Conservation (phyloP, 2,888 invertebrate genomes). For the Parnassius mnemosyne region DNA sequence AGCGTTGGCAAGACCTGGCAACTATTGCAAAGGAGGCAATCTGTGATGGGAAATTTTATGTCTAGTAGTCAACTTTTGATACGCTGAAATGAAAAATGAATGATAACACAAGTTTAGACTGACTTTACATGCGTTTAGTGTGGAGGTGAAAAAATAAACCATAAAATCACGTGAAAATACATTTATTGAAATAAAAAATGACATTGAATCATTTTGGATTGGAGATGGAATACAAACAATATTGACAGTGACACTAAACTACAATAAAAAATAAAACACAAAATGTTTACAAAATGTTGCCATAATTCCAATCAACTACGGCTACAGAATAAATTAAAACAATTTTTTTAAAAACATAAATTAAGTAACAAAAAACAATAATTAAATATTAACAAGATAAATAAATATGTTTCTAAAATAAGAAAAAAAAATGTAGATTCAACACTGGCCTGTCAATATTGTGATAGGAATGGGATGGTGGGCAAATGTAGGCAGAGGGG, state of each 20-base stretch:
- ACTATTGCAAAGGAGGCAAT: too few relatives aligned
- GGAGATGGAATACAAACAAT: slow-evolving; percentile 74
- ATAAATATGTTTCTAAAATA: slow-evolving; percentile 73
- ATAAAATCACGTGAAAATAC: slow-evolving; percentile 58
- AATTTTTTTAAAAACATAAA: slow-evolving; percentile 66
- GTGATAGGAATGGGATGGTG: slow-evolving; percentile 48
- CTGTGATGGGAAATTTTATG: too few relatives aligned
- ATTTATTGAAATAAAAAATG: slow-evolving; percentile 81
- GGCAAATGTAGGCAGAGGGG: slow-evolving; percentile 37
- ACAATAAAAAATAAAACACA: slow-evolving; percentile 56
- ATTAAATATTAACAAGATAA: slow-evolving; percentile 62
- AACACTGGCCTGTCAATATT: slow-evolving; percentile 82
- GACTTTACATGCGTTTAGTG: background rate
- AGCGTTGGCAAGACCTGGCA: too few relatives aligned
- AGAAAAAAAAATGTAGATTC: slow-evolving; percentile 61
- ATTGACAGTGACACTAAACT: slow-evolving; percentile 74
- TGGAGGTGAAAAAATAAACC: slow-evolving; percentile 43
- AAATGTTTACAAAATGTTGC: slow-evolving; percentile 57
- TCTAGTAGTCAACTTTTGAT: too few relatives aligned
- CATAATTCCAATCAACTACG: slow-evolving; percentile 55
- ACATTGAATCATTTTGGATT: slow-evolving; percentile 69
- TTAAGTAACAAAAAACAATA: slow-evolving; percentile 72
- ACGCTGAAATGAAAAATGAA: too few relatives aligned
- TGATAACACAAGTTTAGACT: background rate
- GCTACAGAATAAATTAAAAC: slow-evolving; percentile 78